phyloP scores from a whole-genome alignment of 2,888 invertebrate genomes.

The Nematopogon swammerdamellus region DNA sequence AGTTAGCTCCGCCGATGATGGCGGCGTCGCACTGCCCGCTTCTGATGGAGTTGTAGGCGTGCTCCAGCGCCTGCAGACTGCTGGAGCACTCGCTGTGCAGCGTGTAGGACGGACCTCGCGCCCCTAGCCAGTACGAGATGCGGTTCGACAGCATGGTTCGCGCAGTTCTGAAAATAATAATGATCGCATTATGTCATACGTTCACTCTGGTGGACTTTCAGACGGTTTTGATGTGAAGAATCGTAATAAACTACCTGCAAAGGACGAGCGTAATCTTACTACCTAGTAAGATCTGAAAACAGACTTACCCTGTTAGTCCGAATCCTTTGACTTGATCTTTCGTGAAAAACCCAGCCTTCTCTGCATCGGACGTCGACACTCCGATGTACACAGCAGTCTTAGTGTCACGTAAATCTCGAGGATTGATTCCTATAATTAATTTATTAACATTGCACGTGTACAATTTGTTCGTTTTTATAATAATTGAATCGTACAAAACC shows the following conservation, averaged over 20 bases:
- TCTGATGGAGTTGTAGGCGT: slow-evolving; percentile 10
- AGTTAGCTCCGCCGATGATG: slow-evolving; percentile 51
- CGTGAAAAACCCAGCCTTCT: background rate
- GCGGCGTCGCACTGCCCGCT: slow-evolving; percentile 21
- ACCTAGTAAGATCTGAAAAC: too few species aligned
- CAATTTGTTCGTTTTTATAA: too few species aligned
- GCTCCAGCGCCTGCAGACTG: slow-evolving; percentile 10
- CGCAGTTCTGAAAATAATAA: slow-evolving; percentile 2
- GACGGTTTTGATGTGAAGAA: too few species aligned
- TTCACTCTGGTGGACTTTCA: too few species aligned
- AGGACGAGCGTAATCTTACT: too few species aligned
- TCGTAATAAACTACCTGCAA: too few species aligned
- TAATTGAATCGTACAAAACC: too few species aligned
- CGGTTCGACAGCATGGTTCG: slow-evolving; percentile 3
- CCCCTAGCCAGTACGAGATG: slow-evolving; percentile 28
- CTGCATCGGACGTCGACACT: background rate
- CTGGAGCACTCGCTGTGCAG: slow-evolving; percentile 13
- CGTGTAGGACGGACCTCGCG: slow-evolving; percentile 11
- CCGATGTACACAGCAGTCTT: background rate
- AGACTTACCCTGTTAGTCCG: background rate
- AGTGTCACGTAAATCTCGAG: background rate
- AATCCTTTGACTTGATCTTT: background rate
- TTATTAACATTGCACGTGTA: too few species aligned
- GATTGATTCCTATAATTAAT: background rate
- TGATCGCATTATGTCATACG: too few species aligned